A percentile compares a stretch with the other conserved stretches of the same genome.
Conservation (phyloP, 2,113 vertebrate species). For the Sarotherodon lohbergeri region DNA sequence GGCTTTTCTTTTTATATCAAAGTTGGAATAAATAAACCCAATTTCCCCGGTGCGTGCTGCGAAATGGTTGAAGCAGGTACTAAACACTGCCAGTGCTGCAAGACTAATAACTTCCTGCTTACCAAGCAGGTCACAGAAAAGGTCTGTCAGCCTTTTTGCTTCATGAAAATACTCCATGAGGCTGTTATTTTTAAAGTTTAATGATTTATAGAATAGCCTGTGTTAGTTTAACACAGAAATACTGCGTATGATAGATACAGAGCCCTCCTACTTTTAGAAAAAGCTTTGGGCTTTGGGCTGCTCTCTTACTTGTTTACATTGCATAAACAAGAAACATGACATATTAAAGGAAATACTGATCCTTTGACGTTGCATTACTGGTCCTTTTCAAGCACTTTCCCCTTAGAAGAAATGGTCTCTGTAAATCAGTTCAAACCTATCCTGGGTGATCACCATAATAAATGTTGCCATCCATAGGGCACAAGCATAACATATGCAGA, state of each 20-base stretch:
- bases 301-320: background rate
- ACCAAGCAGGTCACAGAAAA: background rate
- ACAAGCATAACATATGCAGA: background rate
- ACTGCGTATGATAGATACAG: background rate
- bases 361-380: background rate
- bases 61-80: background rate
- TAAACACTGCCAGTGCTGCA: background rate
- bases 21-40: constrained; percentile 21
- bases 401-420: background rate
- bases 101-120: background rate
- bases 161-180: background rate
- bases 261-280: background rate
- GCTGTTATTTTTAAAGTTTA: background rate
- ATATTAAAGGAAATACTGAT: background rate
- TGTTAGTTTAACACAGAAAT: background rate
- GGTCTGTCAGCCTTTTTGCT: background rate
- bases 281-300: background rate
- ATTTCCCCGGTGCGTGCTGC: background rate
- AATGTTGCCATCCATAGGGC: background rate
- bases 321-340: background rate
- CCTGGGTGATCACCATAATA: background rate
- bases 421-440: background rate
- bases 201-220: background rate
- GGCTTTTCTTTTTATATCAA: constrained; percentile 20
- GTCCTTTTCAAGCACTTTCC: background rate